phyloP scores from a whole-genome alignment of 2,113 vertebrate genomes.

The Nothocercus julius region DNA sequence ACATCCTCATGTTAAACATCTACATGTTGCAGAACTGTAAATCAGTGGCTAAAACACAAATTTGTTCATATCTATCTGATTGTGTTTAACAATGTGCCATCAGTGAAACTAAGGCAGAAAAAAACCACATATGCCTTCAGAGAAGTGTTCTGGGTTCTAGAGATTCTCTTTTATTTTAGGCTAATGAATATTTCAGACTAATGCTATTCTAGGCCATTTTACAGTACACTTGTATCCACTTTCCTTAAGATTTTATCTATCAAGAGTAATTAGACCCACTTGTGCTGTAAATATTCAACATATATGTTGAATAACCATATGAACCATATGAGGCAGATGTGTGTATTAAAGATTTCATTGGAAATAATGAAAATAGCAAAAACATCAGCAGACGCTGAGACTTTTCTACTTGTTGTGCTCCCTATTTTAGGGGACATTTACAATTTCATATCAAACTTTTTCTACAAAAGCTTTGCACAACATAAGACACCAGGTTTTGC shows the following conservation, averaged over 20 bases:
- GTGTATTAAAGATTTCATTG: not conserved
- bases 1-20: slow-evolving; percentile 31
- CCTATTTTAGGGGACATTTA: not conserved
- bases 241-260: slow-evolving; percentile 49
- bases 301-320: not conserved
- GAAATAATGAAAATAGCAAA: not conserved
- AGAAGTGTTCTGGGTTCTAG: not conserved
- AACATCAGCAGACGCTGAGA: not conserved
- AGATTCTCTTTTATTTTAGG: not conserved
- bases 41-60: slow-evolving; percentile 53
- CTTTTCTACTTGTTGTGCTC: not conserved
- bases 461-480: not conserved
- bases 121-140: not conserved
- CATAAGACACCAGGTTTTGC: not conserved
- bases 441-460: not conserved
- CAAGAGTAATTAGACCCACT: slow-evolving; percentile 51
- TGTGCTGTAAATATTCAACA: slow-evolving; percentile 21
- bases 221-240: not conserved
- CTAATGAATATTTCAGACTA: slow-evolving; percentile 44
- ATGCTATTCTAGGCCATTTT: not conserved
- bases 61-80: slow-evolving; percentile 54
- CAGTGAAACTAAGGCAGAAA: not conserved
- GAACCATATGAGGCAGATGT: not conserved
- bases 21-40: slow-evolving; percentile 52
- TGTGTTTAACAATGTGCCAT: slow-evolving; percentile 59